These are phyloP conservation scores for Brachionus sp. DNA, from an alignment of 1,140 invertebrate species.

Conservation along the genomic window DNA sequence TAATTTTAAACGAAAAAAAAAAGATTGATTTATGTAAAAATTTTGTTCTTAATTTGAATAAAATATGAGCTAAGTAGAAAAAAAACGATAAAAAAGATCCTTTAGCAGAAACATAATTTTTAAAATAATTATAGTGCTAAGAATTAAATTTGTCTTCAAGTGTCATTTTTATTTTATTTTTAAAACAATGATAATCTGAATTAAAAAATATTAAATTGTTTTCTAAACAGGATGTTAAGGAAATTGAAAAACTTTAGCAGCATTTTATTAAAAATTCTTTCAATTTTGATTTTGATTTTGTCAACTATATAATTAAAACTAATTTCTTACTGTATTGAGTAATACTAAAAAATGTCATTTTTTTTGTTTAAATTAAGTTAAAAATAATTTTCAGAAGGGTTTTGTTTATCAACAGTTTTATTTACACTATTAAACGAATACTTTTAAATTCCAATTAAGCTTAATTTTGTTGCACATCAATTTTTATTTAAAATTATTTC, in stretches of 20 bases:
- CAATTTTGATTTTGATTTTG: background rate
- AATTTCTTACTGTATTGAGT: too few relatives aligned
- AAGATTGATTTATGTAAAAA: background rate
- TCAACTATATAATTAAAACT: background rate
- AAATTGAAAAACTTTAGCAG: background rate
- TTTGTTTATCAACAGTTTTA: background rate
- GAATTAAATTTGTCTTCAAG: background rate
- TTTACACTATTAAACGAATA: background rate
- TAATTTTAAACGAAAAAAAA: background rate
- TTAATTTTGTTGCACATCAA: background rate
- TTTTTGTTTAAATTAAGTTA: background rate
- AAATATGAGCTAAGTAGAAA: background rate
- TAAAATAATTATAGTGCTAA: background rate
- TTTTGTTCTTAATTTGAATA: background rate
- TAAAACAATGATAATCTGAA: background rate
- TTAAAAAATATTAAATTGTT: background rate
- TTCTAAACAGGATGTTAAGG: background rate
- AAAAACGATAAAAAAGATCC: background rate
- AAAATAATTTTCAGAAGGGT: too few relatives aligned
- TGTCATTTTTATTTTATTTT: background rate
- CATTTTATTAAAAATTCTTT: background rate
- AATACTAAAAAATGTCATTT: too few relatives aligned
- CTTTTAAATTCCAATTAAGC: background rate
- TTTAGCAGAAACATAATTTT: background rate
- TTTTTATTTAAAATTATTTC: background rate